phyloP scores from a whole-genome alignment of 2,113 vertebrate species.

The Pteropus alecto region DNA sequence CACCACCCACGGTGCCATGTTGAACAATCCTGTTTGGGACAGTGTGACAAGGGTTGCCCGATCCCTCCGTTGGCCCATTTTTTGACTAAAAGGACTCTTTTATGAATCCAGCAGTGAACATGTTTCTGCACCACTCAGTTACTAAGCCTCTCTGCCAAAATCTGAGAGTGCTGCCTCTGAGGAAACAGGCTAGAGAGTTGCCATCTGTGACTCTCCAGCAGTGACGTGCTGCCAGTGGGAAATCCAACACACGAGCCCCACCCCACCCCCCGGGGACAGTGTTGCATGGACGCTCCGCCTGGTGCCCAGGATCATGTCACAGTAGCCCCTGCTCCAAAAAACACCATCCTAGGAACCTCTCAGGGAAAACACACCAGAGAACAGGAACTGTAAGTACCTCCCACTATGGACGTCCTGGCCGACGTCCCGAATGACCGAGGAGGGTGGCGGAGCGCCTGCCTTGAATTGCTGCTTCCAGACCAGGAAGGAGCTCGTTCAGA shows the following conservation, averaged over 20 bases:
- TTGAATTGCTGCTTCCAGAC: neutral
- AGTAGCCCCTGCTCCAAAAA: neutral
- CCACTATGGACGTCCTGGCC: too few species aligned
- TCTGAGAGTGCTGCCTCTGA: neutral
- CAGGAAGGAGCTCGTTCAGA: neutral
- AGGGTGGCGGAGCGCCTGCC: fast-evolving
- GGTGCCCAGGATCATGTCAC: neutral
- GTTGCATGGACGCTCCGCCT: fast-evolving
- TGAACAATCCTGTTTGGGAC: too few species aligned
- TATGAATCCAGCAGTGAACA: neutral
- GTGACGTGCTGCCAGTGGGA: too few species aligned
- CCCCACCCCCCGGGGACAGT: too few species aligned
- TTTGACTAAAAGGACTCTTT: neutral
- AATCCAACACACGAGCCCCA: neutral
- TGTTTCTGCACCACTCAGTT: neutral
- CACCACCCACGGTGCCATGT: fast-evolving
- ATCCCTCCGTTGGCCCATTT: neutral
- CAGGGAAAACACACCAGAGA: neutral
- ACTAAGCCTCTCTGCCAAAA: too few species aligned
- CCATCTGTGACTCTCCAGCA: neutral
- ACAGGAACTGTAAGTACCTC: neutral
- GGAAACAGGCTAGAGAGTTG: neutral
- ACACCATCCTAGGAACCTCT: neutral
- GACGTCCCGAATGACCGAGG: neutral
- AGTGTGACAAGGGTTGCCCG: fast-evolving